A percentile compares a stretch with the other conserved stretches of the same genome.
These are phyloP conservation scores for Drosophila arizonae DNA, from an alignment of 1,140 invertebrate genomes.

Conservation along the genomic window DNA sequence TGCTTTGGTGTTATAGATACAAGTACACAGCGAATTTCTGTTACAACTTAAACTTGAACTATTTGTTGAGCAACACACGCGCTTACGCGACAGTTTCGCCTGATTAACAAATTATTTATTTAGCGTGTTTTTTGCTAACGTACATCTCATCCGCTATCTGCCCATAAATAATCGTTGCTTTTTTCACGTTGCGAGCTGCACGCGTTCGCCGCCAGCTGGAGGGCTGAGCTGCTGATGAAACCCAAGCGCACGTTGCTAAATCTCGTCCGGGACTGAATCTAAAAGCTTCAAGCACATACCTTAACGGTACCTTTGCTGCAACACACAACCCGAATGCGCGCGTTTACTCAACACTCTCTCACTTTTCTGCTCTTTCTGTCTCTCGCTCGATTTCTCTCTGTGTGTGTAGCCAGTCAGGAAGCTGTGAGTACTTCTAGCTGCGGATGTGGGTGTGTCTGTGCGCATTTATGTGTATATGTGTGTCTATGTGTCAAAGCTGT, in stretches of 20 bases:
- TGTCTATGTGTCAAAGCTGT: conserved; percentile 48
- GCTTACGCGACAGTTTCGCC: conserved; percentile 1
- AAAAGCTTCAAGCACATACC: conserved; percentile 75
- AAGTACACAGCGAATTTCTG: conserved; percentile 26
- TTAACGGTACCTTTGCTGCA: conserved; percentile 62
- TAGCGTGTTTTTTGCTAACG: conserved; percentile 18
- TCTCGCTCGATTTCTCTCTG: conserved; percentile 2
- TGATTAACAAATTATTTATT: conserved; percentile 12
- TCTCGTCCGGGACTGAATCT: conserved; percentile 80
- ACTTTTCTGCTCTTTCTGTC: neutral
- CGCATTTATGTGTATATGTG: conserved; percentile 1
- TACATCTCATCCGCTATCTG: conserved; percentile 16
- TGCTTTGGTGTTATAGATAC: conserved; percentile 56
- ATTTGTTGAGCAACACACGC: neutral
- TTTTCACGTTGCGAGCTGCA: conserved; percentile 48
- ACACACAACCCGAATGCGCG: conserved; percentile 2
- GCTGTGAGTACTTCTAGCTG: conserved; percentile 18
- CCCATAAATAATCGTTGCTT: conserved; percentile 21
- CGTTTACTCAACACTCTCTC: neutral
- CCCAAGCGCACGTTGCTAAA: conserved; percentile 75
- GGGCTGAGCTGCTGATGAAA: conserved; percentile 44
- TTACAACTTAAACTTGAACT: neutral
- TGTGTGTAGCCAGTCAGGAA: conserved; percentile 39
- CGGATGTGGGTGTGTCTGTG: neutral
- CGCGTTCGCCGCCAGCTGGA: conserved; percentile 43